A percentile compares a stretch with the other conserved stretches of the same genome.
Conservation (phyloP, 1,140 invertebrate species). For the Drosophila obscura region DNA sequence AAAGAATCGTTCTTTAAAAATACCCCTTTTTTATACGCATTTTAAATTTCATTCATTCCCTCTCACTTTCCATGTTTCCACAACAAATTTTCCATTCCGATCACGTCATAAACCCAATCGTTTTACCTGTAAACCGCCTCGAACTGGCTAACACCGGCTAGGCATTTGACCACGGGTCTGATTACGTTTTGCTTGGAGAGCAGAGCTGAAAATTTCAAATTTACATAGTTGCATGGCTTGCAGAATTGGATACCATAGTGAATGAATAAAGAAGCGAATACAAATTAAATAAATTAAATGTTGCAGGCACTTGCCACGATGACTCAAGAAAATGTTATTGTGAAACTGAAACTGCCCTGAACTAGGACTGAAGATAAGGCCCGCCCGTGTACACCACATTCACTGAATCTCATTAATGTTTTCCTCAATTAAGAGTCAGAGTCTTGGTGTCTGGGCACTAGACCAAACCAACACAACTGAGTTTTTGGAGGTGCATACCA, state of each 20-base stretch:
- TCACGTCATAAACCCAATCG: not conserved
- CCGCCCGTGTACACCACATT: too few relatives aligned
- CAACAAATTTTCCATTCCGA: conserved; percentile 3
- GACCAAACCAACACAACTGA: conserved; percentile 65
- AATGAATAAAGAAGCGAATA: not conserved
- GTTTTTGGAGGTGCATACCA: conserved; percentile 68
- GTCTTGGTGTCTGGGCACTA: conserved; percentile 38
- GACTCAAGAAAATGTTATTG: conserved; percentile 8
- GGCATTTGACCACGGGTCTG: not conserved
- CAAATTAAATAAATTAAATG: not conserved
- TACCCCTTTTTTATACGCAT: not conserved
- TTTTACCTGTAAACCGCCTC: conserved; percentile 25
- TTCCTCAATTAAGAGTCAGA: conserved; percentile 32
- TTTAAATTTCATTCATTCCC: not conserved
- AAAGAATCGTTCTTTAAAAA: not conserved
- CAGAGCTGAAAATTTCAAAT: conserved; percentile 33
- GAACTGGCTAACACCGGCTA: conserved; percentile 48
- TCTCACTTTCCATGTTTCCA: not conserved
- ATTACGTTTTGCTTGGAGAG: conserved; percentile 1
- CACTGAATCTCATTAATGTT: conserved; percentile 6
- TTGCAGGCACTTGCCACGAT: conserved; percentile 5
- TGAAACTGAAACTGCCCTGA: conserved; percentile 40
- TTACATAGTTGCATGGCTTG: conserved; percentile 13
- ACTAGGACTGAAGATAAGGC: conserved; percentile 55
- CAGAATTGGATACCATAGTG: conserved; percentile 32